Evolutionary conservation across 2,113 vertebrate species (phyloP).

Genomic region (Caranx ignobilis): DNA sequence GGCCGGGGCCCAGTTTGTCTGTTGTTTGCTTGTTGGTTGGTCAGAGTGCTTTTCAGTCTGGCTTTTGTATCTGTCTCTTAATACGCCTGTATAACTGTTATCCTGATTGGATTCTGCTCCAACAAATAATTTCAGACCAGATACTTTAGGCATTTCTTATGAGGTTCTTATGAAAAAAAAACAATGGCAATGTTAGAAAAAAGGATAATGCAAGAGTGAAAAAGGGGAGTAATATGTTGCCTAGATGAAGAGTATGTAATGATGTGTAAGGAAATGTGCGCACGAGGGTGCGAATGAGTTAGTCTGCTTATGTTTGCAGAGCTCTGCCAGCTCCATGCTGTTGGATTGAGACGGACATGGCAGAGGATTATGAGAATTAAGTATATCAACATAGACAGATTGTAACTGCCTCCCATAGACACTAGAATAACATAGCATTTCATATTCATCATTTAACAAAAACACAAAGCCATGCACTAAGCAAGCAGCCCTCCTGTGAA

Average conservation of each 20-base stretch:
- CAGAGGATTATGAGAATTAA: slow-evolving; percentile 59
- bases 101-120: background rate
- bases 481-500: slow-evolving; percentile 60
- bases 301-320: background rate
- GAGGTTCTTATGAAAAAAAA: too few relatives aligned
- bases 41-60: slow-evolving; percentile 29
- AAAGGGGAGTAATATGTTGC: background rate
- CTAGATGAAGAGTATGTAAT: background rate
- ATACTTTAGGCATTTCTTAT: background rate
- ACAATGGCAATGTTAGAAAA: background rate
- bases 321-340: slow-evolving; percentile 37
- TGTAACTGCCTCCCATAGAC: slow-evolving; percentile 56
- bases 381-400: slow-evolving; percentile 48
- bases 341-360: slow-evolving; percentile 34
- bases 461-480: slow-evolving; percentile 56
- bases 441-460: slow-evolving; percentile 75
- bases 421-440: slow-evolving; percentile 65
- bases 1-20: slow-evolving; percentile 26
- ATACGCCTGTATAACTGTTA: background rate
- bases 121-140: background rate
- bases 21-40: slow-evolving; percentile 36
- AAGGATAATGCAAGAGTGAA: background rate
- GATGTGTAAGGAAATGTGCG: background rate
- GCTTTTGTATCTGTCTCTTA: slow-evolving; percentile 6
- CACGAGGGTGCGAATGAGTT: background rate